Base-by-base conservation (phyloP, 2,113 vertebrate species). In the Cyprinodon tularosa region DNA sequence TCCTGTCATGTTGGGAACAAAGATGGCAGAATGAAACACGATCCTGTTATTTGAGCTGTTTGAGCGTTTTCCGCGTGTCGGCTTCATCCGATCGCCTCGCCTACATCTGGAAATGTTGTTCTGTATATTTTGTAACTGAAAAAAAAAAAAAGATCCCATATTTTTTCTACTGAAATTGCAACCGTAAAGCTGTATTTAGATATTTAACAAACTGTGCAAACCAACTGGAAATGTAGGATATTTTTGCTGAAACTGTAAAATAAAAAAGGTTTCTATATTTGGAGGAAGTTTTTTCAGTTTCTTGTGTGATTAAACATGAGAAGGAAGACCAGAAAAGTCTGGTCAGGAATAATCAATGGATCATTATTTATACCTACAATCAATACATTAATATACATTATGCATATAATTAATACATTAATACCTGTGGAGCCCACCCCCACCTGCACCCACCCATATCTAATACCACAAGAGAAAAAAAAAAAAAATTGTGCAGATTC, bases 221-320 rank as follows among this genome's bases (percentile, higher is more conserved):
- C 78, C 63, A 92, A 87, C 83, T 89, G 91, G 91, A 93, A 88
- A 87, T 91, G 92, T 92, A 90, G 84, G 72, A 93, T 94, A 92
- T 90, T 94, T 94, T 94, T 93, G 88, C 90, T 89, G 90, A 82
- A 82, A 89, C 74, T 93, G 87, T 91, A 89, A 89, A 91, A 93
- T 91, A 92, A 92, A 37, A 90, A 89, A 76, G 71, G 80, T 86
- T 93, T 93, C 82, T 94, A 93, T 94, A 93, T 93, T 93, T 94
- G 86, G 88, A 93, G 62, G 77, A 90, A 84, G 40, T 37, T 50
- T 4, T 47, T 12, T 44, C 50, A 10, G 44, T 57, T 17, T n/a
- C 50, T 1, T 57, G 50, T 57, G 50, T 57, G 50, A n/a, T 57
- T 57, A 29, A 29, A 29, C 29, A 29, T 29, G 29, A 29, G 29